Evolutionary conservation across 2,888 invertebrate species (phyloP).

Genomic region (Trypoxylon attenuatum): DNA sequence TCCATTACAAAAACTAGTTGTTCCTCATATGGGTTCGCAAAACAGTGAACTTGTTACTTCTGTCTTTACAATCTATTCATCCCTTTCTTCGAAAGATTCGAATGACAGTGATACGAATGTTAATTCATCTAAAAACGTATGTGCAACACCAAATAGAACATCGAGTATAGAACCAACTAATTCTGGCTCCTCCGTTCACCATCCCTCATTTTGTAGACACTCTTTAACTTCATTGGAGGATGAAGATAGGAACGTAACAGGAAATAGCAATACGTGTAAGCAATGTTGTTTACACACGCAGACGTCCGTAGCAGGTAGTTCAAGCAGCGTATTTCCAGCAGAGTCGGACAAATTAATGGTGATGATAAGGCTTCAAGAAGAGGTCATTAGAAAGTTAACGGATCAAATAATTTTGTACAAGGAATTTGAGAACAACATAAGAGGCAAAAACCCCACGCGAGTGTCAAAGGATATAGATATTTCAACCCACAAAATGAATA

Average conservation of each 20-base stretch:
- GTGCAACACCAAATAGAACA: constrained; percentile 1
- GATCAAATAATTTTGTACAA: constrained; percentile 61
- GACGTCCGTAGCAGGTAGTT: neutral
- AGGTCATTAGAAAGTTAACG: constrained; percentile 61
- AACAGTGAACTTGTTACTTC: constrained; percentile 54
- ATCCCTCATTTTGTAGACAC: constrained; percentile 1
- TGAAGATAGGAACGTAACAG: constrained; percentile 7
- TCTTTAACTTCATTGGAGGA: constrained; percentile 13
- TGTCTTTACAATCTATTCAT: constrained; percentile 50
- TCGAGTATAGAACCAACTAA: neutral
- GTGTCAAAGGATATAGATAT: constrained; percentile 50
- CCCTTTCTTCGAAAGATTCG: constrained; percentile 18
- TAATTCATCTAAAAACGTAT: constrained; percentile 16
- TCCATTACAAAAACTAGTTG: constrained; percentile 13
- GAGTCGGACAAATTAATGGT: constrained; percentile 43
- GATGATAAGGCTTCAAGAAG: constrained; percentile 60
- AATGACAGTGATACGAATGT: constrained; percentile 2
- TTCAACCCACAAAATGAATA: constrained; percentile 35
- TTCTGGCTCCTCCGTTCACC: constrained; percentile 5
- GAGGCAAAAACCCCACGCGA: constrained; percentile 39
- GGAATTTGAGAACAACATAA: constrained; percentile 53
- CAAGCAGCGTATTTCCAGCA: neutral
- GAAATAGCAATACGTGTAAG: neutral
- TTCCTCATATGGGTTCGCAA: constrained; percentile 15
- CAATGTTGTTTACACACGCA: constrained; percentile 16